Evolutionary conservation across 2,113 vertebrate genomes (phyloP), one percentile per base, ranked within the genome.

Genomic region (Blennius ocellaris): DNA sequence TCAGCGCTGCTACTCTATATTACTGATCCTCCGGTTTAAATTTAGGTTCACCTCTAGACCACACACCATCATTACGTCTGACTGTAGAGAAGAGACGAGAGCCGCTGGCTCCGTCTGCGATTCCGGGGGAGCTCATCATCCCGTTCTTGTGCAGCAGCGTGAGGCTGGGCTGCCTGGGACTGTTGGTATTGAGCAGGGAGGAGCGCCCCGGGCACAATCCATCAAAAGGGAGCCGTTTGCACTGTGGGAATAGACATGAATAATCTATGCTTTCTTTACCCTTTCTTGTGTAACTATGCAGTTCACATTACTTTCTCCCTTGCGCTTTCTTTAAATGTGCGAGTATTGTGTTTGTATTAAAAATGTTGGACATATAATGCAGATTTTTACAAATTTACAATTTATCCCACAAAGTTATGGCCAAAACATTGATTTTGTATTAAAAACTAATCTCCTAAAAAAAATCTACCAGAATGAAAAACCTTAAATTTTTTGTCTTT

Each of bases 241-340:
- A 88, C 78, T 89, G 84, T 86, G 90, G 87, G 88, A 91, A 92
- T 82, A 86, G 81, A 57, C 87, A 93, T 93, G 88, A 94, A 94
- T 94, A 93, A 94, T 92, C 88, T 83, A 94, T 94, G 90, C 63
- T 89, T 82, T 86, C 86, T 90, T 90, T 89, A 85, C 83, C 63
- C 87, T 85, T 81, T 80, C 73, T 74, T 76, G 64, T 83, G 78
- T 57, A 79, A 80, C 78, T 83, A 45, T 65, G 76, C n/a, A 11
- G 69, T 73, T 76, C 67, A 52, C 47, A 74, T 87, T 81, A 81
- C 69, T 70, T 70, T 87, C 54, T 81, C 58, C 41, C 36, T 30
- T 76, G 72, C 62, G 38, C 64, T 82, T 73, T 76, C 56, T 84
- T 72, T 45, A 62, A 77, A 84, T 85, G 83, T 68, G 62, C 6